Percentiles rank a stretch among this genome's conserved stretches.
Evolutionary conservation across 1,140 invertebrate genomes (phyloP).

Genomic region (Drosophila quadrilineata): DNA sequence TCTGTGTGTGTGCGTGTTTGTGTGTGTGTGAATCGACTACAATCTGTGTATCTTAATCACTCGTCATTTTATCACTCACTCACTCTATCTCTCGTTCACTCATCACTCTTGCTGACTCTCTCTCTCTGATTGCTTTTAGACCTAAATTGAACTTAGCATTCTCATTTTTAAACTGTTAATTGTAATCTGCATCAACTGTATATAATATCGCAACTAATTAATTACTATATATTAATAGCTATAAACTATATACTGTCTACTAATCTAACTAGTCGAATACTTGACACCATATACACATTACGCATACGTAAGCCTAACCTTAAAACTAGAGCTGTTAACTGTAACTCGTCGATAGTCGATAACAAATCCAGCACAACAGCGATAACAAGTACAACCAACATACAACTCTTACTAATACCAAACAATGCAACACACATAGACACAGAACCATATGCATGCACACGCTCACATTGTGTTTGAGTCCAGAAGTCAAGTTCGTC

Average conservation of each 20-base stretch:
- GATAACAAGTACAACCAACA: slow-evolving; percentile 1
- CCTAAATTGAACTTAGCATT: neutral
- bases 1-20: neutral
- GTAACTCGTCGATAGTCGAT: slow-evolving; percentile 1
- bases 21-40: slow-evolving; percentile 1
- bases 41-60: no score
- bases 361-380: neutral
- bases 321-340: no score
- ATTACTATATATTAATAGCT: slow-evolving; percentile 10
- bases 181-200: slow-evolving; percentile 54
- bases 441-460: slow-evolving; percentile 5
- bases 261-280: slow-evolving; percentile 13
- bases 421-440: slow-evolving; percentile 1
- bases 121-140: slow-evolving; percentile 1
- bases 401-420: neutral
- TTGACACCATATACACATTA: neutral
- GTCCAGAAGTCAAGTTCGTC: slow-evolving; percentile 24
- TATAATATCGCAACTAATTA: slow-evolving; percentile 38
- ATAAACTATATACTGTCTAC: slow-evolving; percentile 10
- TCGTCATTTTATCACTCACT: no score
- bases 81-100: neutral
- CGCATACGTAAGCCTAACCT: slow-evolving; percentile 6
- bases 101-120: neutral
- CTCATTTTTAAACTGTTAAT: slow-evolving; percentile 18
- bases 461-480: slow-evolving; percentile 22